A percentile compares a stretch with the other conserved stretches of the same genome.
Conservation (phyloP, 53 echinoderm and acorn worm species). For the Temnopleurus reevesii region DNA sequence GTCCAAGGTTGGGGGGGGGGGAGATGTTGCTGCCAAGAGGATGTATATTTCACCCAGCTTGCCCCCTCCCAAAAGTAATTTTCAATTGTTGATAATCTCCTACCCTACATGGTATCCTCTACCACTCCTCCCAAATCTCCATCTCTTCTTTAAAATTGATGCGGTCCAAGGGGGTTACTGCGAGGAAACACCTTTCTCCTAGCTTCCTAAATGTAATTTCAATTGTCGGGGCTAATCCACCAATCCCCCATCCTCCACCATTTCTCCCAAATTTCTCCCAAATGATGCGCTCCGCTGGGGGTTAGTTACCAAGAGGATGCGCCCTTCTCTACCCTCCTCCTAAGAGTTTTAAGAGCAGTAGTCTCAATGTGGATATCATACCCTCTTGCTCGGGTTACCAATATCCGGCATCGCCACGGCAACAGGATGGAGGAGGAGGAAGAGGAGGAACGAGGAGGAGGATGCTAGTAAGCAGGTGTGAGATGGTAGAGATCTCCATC, state of each 20-base stretch:
- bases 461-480: slow-evolving; percentile 19
- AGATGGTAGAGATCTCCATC: background rate
- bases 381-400: slow-evolving; percentile 45
- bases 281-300: background rate
- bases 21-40: too few species aligned
- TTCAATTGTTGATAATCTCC: too few species aligned
- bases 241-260: background rate
- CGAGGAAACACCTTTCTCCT: too few species aligned
- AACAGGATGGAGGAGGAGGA: background rate
- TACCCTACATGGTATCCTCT: too few species aligned
- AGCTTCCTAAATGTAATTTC: too few species aligned
- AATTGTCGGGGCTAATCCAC: too few species aligned
- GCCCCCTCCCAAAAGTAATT: too few species aligned
- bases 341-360: background rate
- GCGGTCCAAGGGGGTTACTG: too few species aligned
- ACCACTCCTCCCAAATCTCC: too few species aligned
- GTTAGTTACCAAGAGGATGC: slow-evolving; percentile 12
- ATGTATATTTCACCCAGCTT: too few species aligned
- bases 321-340: background rate
- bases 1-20: too few species aligned
- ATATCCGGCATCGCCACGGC: slow-evolving; percentile 34
- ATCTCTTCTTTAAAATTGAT: too few species aligned
- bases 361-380: slow-evolving; percentile 24
- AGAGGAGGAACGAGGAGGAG: slow-evolving; percentile 13
- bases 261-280: background rate